Base-by-base conservation (phyloP, 2,797 vertebrate genomes). In the Oreochromis mossambicus region DNA sequence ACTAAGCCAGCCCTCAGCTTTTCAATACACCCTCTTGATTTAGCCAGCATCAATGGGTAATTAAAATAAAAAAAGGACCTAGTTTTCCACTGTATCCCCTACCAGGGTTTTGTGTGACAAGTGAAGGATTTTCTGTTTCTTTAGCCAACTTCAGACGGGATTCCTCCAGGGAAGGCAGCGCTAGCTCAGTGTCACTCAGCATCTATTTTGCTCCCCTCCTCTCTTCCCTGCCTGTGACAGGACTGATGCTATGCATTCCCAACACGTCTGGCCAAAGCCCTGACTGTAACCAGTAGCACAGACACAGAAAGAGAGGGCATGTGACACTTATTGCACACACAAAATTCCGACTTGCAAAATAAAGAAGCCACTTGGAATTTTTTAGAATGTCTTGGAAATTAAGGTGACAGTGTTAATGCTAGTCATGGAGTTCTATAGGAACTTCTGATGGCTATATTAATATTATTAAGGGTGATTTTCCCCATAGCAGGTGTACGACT, bases 141-240 rank as follows among this genome's bases (percentile, higher is more conserved):
- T 89, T 81, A 79, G 78, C 79, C 84, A 55, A 83, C 80, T 87
- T 51, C 66, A 80, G 89, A 92, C 38, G 68, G 82, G 78, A 83
- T 83, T 24, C 87, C 91, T 91, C 91, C 14, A 7, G 88, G 84
- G 93, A 88, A 48, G 80, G 55, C 87, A 56, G 86, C 66, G 82
- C 80, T 56, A 77, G 86, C 90, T 26, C 88, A 88, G 82, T 94
- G 93, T 94, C 95, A 95, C 88, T 93, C 92, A 92, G 88, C 81
- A 86, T 90, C 81, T 21, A 43, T 73, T 84, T 48, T 6, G 7
- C 80, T 73, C 50, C 41, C 70, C 81, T 81, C 61, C 61, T 66
- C 50, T 63, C 80, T 73, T 36, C 51, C 36, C 63, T 8, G 61
- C 63, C 19, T 58, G 78, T 92, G 90, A 94, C 92, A 91, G 83